phyloP scores from a whole-genome alignment of 1,140 invertebrate genomes.

The Heliconius melpomene region DNA sequence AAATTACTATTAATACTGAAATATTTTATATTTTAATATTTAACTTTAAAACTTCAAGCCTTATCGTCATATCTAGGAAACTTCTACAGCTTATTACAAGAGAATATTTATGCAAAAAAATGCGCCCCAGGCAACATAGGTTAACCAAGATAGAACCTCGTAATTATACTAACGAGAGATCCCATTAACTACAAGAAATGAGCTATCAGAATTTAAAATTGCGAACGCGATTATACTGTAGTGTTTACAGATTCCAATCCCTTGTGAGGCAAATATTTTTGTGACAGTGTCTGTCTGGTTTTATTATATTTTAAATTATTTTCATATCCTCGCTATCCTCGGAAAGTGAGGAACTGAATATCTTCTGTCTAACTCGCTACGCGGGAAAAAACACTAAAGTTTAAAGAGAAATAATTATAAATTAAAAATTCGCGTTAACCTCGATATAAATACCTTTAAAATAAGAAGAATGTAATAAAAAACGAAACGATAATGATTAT shows the following conservation, averaged over 20 bases:
- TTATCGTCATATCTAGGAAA: slow-evolving; percentile 8
- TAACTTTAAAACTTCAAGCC: neutral
- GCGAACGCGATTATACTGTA: slow-evolving; percentile 6
- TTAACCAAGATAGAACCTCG: slow-evolving; percentile 41
- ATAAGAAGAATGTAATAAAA: neutral
- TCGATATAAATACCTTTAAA: slow-evolving; percentile 2
- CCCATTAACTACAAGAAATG: slow-evolving; percentile 60
- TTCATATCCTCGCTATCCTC: too few species aligned
- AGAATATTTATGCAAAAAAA: slow-evolving; percentile 43
- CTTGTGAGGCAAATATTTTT: neutral
- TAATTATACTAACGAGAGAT: slow-evolving; percentile 55
- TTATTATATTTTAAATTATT: too few species aligned
- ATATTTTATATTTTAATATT: neutral
- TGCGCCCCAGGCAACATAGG: slow-evolving; percentile 40
- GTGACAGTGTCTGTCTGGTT: too few species aligned
- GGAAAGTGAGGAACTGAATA: too few species aligned
- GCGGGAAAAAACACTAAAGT: too few species aligned
- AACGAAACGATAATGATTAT: neutral
- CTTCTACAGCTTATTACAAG: slow-evolving; percentile 31
- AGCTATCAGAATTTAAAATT: slow-evolving; percentile 46
- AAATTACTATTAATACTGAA: neutral
- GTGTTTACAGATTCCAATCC: neutral
- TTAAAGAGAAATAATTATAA: neutral
- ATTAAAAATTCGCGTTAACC: neutral
- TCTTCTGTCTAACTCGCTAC: too few species aligned